phyloP scores from a whole-genome alignment of 2,888 invertebrate genomes.

The Dermolepida albohirtum region DNA sequence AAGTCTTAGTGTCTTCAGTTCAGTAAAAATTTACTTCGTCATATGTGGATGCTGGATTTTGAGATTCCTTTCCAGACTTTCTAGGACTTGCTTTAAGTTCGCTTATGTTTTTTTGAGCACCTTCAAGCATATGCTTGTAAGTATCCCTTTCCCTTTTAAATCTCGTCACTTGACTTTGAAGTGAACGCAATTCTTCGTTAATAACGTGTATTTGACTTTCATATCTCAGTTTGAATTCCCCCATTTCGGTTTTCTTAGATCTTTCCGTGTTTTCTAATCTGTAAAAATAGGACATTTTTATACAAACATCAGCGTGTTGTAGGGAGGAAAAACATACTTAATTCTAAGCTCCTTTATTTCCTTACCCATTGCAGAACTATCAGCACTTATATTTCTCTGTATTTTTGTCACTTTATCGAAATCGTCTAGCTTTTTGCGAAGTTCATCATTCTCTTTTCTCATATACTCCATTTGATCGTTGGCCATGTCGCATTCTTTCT shows the following conservation, averaged over 20 bases:
- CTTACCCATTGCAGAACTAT: conserved; percentile 79
- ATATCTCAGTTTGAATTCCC: conserved; percentile 84
- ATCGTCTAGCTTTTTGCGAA: conserved; percentile 83
- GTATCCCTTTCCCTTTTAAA: conserved; percentile 90
- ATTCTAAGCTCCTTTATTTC: conserved; percentile 79
- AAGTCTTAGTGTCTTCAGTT: background rate
- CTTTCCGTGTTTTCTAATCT: conserved; percentile 74
- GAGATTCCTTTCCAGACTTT: conserved; percentile 66
- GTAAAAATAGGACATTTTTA: conserved; percentile 42
- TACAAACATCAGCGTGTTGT: background rate
- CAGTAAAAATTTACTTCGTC: conserved; percentile 71
- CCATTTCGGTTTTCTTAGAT: conserved; percentile 80
- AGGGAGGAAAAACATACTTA: conserved; percentile 62
- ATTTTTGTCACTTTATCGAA: conserved; percentile 87
- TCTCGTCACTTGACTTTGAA: conserved; percentile 82
- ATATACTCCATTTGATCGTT: conserved; percentile 80
- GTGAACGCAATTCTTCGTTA: conserved; percentile 83
- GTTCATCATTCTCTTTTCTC: conserved; percentile 82
- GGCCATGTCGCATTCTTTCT: conserved; percentile 75
- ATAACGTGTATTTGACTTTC: conserved; percentile 86
- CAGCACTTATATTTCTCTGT: conserved; percentile 81
- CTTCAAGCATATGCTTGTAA: conserved; percentile 90
- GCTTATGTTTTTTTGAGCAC: conserved; percentile 85
- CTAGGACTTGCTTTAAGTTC: conserved; percentile 76
- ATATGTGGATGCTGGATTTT: conserved; percentile 62